These are phyloP conservation scores for Megatriorchis doriae DNA, from an alignment of 2,113 vertebrate species.

Conservation along the genomic window DNA sequence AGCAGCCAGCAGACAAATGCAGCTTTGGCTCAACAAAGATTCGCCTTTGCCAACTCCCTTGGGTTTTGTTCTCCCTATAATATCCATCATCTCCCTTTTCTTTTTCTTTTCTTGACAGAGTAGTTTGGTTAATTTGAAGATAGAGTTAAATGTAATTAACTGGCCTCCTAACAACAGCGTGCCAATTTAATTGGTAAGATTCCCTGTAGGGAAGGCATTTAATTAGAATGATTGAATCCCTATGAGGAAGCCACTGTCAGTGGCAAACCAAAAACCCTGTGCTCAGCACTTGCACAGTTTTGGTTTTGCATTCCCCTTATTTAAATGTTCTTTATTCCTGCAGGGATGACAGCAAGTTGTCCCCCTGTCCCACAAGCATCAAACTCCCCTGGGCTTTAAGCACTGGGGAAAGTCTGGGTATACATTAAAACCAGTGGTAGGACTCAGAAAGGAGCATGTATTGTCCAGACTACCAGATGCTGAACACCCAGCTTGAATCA, in stretches of 20 bases:
- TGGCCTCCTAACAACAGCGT: constrained; percentile 38
- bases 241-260: neutral
- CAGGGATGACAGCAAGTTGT: neutral
- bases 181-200: constrained; percentile 56
- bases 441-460: neutral
- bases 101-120: constrained; percentile 31
- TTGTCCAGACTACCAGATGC: fast-evolving
- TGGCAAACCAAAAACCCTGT: neutral
- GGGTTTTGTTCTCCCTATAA: neutral
- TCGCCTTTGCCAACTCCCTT: neutral
- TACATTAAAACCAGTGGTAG: neutral
- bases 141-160: constrained; percentile 69
- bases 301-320: neutral
- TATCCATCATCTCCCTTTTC: constrained; percentile 7
- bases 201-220: constrained; percentile 58
- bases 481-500: neutral
- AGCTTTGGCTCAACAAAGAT: neutral
- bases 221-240: constrained; percentile 63
- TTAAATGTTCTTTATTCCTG: neutral
- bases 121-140: constrained; percentile 59
- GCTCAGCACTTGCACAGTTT: neutral
- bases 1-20: constrained; percentile 21
- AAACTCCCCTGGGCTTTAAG: neutral
- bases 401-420: neutral
- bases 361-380: neutral